Base-by-base conservation (phyloP, 2,113 vertebrate genomes). In the Coracopsis vasa region DNA sequence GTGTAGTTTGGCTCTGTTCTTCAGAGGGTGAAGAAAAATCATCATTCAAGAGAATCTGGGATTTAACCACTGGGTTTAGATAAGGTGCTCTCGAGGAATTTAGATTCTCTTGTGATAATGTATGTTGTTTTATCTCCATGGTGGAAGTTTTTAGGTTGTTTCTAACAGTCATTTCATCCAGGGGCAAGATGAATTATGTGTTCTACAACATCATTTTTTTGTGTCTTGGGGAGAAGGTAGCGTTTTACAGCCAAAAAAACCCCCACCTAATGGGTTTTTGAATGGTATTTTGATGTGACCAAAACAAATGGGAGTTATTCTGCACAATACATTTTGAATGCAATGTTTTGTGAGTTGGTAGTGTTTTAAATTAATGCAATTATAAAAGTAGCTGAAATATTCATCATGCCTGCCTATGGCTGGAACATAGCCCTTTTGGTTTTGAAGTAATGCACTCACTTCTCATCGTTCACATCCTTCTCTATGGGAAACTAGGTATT, bases 361-460 rank as follows among this genome's bases (percentile, higher is more conserved):
- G 83, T 94, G 41, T 93, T 93, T 95, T 69, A 92, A 95, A 91
- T 85, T 48, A 95, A 87, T n/a, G 17, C 65, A 96, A 86, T 95
- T 80, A 83, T 84, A 78, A 64, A 86, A 84, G 54, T 48, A 61
- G 69, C 75, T 91, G 90, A 86, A 95, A 86, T 92, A 95, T 88
- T 96, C 78, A 54, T 90, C 42, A 77, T 79, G 50, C 54, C 69
- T 84, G 72, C 62, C 79, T 92, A 9, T 64, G 44, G 80, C 88
- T 94, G 66, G 50, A 88, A 60, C 35, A 27, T 6, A 83, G 51
- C 33, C 39, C 39, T 77, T 84, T 56, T 51, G 31, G 66, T 71
- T 88, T 93, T 86, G 80, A 71, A 94, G 88, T 92, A 90, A 70
- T 51, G 27, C 17, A 15, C 29, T 90, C 17, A 15, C 29, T 90